Conservation (phyloP, 2,797 vertebrate genomes). For the Catharus ustulatus region DNA sequence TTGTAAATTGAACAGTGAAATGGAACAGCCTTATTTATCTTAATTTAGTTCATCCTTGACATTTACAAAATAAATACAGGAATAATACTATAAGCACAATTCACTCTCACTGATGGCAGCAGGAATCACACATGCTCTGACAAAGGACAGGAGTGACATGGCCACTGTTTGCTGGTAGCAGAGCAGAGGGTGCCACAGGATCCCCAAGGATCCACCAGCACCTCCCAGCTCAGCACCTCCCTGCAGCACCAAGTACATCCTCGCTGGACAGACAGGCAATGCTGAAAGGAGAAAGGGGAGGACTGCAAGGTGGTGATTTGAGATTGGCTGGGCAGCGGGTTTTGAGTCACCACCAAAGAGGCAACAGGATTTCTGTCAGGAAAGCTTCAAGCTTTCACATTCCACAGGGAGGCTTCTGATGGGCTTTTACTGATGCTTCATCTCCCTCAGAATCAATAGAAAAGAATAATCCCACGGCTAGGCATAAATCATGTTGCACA, state of each 20-base stretch:
- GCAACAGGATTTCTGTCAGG: neutral
- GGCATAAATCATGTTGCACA: neutral
- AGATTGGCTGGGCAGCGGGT: fast-evolving
- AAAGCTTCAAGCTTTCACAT: neutral
- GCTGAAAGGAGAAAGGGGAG: neutral
- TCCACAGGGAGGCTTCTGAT: neutral
- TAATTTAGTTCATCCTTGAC: slow-evolving; percentile 14
- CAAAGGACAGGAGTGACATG: neutral
- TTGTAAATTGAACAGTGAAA: slow-evolving; percentile 9
- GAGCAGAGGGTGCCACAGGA: neutral
- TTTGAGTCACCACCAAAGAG: neutral
- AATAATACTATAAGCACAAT: neutral
- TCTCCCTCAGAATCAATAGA: slow-evolving; percentile 30
- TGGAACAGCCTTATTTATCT: slow-evolving; percentile 21
- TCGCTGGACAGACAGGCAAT: fast-evolving
- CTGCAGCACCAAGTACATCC: neutral
- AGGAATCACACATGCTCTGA: fast-evolving
- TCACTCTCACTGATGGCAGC: neutral
- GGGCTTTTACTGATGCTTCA: slow-evolving; percentile 18
- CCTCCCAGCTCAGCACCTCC: neutral
- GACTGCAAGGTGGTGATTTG: neutral
- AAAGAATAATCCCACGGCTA: neutral
- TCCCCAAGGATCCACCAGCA: neutral
- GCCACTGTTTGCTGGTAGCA: neutral
- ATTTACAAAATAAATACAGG: slow-evolving; percentile 41